Conservation (phyloP, 2,113 vertebrate genomes). For the Amphilophus citrinellus region DNA sequence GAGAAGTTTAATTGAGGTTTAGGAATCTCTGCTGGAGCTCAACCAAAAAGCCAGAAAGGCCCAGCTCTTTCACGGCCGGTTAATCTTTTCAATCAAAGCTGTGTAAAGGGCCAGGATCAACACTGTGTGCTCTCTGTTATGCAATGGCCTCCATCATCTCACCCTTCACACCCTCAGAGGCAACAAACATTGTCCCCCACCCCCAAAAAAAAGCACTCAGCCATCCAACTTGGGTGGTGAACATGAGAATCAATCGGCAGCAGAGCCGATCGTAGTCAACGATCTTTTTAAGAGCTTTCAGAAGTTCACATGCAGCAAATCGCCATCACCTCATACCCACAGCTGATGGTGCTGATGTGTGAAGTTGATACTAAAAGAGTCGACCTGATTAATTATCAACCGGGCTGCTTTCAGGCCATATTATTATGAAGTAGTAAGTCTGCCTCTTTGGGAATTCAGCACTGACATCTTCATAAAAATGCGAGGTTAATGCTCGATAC, state of each 20-base stretch:
- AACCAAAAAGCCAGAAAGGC: conserved; percentile 32
- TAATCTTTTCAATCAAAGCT: conserved; percentile 69
- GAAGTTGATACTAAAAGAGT: conserved; percentile 33
- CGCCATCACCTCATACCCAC: conserved; percentile 17
- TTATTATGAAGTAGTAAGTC: conserved; percentile 32
- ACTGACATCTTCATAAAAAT: conserved; percentile 10
- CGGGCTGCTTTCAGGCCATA: neutral
- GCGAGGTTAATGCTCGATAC: neutral
- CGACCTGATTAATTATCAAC: conserved; percentile 46
- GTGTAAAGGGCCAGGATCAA: conserved; percentile 33
- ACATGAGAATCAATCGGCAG: conserved; percentile 63
- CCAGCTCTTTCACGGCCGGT: conserved; percentile 11
- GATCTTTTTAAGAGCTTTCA: conserved; percentile 64
- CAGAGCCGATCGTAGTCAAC: conserved; percentile 51
- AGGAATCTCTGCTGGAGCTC: conserved; percentile 44
- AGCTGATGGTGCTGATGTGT: conserved; percentile 4
- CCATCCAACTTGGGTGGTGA: conserved; percentile 3
- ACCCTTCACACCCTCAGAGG: conserved; percentile 9
- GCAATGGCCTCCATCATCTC: conserved; percentile 29
- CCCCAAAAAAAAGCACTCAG: conserved; percentile 2
- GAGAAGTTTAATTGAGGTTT: conserved; percentile 63
- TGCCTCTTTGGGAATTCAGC: neutral
- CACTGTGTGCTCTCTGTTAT: conserved; percentile 31
- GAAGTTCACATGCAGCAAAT: conserved; percentile 38
- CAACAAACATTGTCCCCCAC: conserved; percentile 6